These are phyloP conservation scores for Hassar affinis DNA, from an alignment of 2,113 vertebrate genomes.

Conservation along the genomic window DNA sequence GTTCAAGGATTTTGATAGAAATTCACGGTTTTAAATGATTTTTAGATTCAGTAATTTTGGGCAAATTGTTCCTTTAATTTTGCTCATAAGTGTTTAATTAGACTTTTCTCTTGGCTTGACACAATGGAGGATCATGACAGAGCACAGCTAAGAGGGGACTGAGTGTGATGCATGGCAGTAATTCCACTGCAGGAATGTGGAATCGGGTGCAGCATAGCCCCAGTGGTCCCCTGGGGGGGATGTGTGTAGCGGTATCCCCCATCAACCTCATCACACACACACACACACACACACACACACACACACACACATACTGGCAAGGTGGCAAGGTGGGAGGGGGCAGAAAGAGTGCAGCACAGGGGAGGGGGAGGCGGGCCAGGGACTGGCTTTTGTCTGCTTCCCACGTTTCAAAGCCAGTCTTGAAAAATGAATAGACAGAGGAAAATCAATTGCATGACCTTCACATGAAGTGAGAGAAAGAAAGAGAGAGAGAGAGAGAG, in stretches of 20 bases:
- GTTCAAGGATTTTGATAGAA: not conserved
- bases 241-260: conserved; percentile 34
- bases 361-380: conserved; percentile 60
- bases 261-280: conserved; percentile 39
- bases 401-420: conserved; percentile 82
- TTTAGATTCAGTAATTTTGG: conserved; percentile 8
- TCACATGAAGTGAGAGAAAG: conserved; percentile 72
- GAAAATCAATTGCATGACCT: conserved; percentile 85
- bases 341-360: conserved; percentile 56
- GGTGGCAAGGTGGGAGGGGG: conserved; percentile 48
- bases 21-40: not conserved
- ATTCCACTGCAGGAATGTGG: conserved; percentile 73
- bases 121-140: conserved; percentile 18
- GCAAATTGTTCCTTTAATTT: conserved; percentile 24
- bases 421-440: conserved; percentile 84
- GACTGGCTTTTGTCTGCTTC: conserved; percentile 81
- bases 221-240: not conserved
- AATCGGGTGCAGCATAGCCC: conserved; percentile 45
- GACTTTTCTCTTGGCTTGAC: conserved; percentile 21
- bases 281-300: conserved; percentile 26
- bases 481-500: conserved; percentile 36
- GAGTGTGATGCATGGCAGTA: conserved; percentile 74
- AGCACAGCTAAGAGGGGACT: conserved; percentile 24
- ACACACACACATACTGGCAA: conserved; percentile 41
- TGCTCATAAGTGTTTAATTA: conserved; percentile 18